Base-by-base conservation (phyloP, 30 jellyfish, hydroid and myxozoan species). In the Pelagia noctiluca region DNA sequence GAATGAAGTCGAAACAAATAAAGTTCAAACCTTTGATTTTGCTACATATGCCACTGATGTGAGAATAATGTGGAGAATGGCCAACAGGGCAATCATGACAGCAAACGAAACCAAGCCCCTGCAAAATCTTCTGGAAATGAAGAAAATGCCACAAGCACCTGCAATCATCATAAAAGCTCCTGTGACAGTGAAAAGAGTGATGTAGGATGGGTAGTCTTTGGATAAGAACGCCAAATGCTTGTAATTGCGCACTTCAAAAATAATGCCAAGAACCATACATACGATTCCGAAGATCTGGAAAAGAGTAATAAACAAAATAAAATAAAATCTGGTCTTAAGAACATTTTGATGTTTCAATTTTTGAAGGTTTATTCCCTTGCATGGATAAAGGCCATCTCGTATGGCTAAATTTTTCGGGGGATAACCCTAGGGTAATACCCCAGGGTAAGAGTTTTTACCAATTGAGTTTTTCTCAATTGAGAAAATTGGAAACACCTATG, bases 121-220 rank as follows among this genome's bases (percentile, higher is more conserved):
- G 78, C 70, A 82, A 16, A 86, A 82, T 61, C 70, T 82, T 57
- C 61, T 82, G 35, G 70, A 46, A 35, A 68, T 53, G 71, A 74
- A 50, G 80, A 49, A 82, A 49, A 68, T 68, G 1, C 92, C 92
- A 52, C 73, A 63, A 2, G 80, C 71, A 5, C 92, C 92, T 4
- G 92, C 92, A 1, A 69, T 71, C n/a, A 82, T 37, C 92, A 82
- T 82, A 32, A 50, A 70, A 31, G 70, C 22, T 0, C 92, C 92
- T 32, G 82, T 22, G 19, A 82, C 64, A 25, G 70, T 82, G 80
- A 82, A 69, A 1, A 67, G 57, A 0, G 86, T 67, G 18, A 82
- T 33, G 25, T 68, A 76, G 30, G 35, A 34, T 28, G 29, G 50
- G 64, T 82, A 82, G 34, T 71, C 82, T 29, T 52, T 61, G 34